These are phyloP conservation scores for Lochmaea crataegi DNA, from an alignment of 2,888 invertebrate genomes.

Conservation along the genomic window DNA sequence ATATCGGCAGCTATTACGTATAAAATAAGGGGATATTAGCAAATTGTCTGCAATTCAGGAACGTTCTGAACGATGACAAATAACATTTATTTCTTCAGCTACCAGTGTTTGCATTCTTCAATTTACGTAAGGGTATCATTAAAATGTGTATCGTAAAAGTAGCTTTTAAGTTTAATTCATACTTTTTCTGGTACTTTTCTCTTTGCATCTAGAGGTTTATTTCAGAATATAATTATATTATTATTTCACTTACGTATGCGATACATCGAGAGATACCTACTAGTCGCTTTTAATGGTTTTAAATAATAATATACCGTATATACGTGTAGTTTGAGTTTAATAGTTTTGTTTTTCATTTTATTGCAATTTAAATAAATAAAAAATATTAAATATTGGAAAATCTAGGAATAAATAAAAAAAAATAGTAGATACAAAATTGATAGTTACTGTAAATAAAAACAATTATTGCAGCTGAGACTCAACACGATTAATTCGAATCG, in stretches of 20 bases:
- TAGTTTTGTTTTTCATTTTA: not conserved
- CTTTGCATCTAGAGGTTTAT: not conserved
- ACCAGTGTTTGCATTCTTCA: conserved; percentile 29
- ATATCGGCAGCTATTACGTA: not conserved
- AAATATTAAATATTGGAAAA: not conserved
- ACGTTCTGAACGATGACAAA: conserved; percentile 15
- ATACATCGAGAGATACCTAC: not conserved
- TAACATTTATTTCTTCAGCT: conserved; percentile 30
- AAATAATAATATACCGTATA: not conserved
- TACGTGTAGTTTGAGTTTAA: not conserved
- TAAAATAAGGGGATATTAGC: conserved; percentile 9
- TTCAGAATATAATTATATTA: not conserved
- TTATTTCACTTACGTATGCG: not conserved
- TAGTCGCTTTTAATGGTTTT: not conserved
- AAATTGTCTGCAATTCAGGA: conserved; percentile 21
- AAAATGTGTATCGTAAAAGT: conserved; percentile 19
- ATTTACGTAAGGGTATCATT: conserved; percentile 24
- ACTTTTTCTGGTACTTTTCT: not conserved
- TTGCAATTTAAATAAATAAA: not conserved
- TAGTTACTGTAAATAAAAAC: no score
- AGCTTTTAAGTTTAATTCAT: conserved; percentile 22
- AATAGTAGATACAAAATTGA: no score
- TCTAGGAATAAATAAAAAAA: not conserved
- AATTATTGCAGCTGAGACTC: no score
- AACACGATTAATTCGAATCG: no score